Base-by-base conservation (phyloP, 2,888 invertebrate species). In the Drosophila quasianomalipes region DNA sequence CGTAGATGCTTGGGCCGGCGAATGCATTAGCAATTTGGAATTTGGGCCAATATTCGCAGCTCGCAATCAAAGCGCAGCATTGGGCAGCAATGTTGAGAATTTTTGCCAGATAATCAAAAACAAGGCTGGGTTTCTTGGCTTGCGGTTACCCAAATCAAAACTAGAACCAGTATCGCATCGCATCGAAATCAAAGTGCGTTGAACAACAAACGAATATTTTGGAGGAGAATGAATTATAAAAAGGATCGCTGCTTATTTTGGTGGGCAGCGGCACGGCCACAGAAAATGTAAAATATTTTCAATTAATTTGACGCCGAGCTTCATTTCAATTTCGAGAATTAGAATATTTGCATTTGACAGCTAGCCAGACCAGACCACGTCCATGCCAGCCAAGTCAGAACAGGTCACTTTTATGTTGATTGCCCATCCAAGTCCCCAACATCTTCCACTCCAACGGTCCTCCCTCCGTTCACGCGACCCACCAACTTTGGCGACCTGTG, bases 211-310 rank as follows among this genome's bases (percentile, higher is more conserved):
- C 79, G 74, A 78, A 78, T 79, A 78, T 39, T 70, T 78, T 58
- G 44, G 16, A 12, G 41, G 44, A 30, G 39, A 68, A 54, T 54
- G 66, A 37, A 47, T 62, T 64, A 66, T 64, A 49, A 62, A 64
- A 72, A 47, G 65, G 57, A 69, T 63, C 55, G 79, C 30, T 30
- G 73, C 85, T 67, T 77, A 74, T 74, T 77, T 82, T 58, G 30
- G 55, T 51, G 72, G 61, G 78, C 63, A 30, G 58, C 62, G 49
- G 60, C 49, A 55, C 59, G 41, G 67, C 53, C 68, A 30, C 76
- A 72, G 70, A 84, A 89, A 82, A 89, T 89, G 81, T 84, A 75
- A 89, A 84, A 86, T 86, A 86, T 86, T 86, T 85, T 84, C 81
- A 86, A 86, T 86, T 86, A 86, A 86, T 86, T 89, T 83, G 83